These are phyloP conservation scores for Brevimyrus niger DNA, from an alignment of 2,113 vertebrate species.

Conservation along the genomic window DNA sequence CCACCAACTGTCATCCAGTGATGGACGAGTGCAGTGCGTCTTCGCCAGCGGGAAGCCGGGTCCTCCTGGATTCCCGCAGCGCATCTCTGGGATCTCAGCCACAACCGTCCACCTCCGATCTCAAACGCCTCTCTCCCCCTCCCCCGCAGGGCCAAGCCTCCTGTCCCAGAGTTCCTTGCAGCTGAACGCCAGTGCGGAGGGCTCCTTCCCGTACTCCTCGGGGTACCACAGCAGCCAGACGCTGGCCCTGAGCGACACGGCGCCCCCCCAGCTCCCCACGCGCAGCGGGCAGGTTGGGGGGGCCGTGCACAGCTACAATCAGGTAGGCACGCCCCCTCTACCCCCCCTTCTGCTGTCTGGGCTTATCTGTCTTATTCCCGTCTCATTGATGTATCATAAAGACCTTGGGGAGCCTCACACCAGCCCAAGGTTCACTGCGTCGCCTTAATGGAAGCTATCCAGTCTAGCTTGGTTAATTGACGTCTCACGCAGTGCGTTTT, in stretches of 20 bases:
- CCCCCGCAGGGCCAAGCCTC: slow-evolving; percentile 80
- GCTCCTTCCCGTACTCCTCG: slow-evolving; percentile 82
- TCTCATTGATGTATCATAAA: background rate
- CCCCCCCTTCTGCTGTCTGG: background rate
- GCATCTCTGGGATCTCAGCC: background rate
- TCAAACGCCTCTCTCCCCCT: background rate
- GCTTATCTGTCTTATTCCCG: background rate
- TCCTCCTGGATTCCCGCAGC: background rate
- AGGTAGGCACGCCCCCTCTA: slow-evolving; percentile 62
- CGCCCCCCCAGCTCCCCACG: slow-evolving; percentile 58
- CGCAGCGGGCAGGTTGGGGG: slow-evolving; percentile 76
- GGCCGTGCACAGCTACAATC: slow-evolving; percentile 84
- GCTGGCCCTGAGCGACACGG: slow-evolving; percentile 78
- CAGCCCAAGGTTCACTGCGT: background rate
- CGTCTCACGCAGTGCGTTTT: background rate
- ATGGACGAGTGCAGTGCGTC: background rate
- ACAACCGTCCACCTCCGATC: background rate
- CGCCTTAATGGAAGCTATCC: background rate
- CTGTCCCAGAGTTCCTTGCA: slow-evolving; percentile 93
- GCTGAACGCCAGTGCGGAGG: slow-evolving; percentile 91
- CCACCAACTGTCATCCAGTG: background rate
- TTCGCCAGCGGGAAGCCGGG: background rate
- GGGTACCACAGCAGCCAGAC: slow-evolving; percentile 98
- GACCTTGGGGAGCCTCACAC: background rate
- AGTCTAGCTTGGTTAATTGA: background rate